A percentile compares a stretch with the other conserved stretches of the same genome.
Evolutionary conservation across 2,888 invertebrate genomes (phyloP).

Genomic region (Athalia cordata): DNA sequence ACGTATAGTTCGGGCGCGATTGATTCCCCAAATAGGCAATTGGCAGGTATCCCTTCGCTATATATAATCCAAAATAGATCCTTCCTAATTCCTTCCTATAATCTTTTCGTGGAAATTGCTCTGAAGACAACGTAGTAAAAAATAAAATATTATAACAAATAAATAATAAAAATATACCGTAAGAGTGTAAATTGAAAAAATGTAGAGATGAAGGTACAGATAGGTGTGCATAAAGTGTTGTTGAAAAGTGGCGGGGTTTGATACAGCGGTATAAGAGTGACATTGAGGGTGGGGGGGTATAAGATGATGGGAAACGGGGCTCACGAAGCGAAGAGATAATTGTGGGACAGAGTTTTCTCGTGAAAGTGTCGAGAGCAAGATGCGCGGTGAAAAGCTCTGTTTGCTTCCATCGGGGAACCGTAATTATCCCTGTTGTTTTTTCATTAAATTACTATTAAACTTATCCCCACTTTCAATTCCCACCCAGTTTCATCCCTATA

Average conservation of each 20-base stretch:
- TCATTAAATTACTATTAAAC: constrained; percentile 64
- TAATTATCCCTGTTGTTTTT: constrained; percentile 67
- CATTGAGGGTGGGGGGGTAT: not conserved
- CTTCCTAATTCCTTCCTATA: no score
- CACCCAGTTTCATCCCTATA: not conserved
- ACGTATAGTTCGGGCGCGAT: constrained; percentile 19
- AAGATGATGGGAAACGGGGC: not conserved
- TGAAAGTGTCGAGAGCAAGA: constrained; percentile 11
- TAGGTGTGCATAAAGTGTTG: no score
- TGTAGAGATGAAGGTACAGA: no score
- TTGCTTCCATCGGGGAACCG: constrained; percentile 35
- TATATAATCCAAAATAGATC: not conserved
- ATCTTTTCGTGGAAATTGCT: no score
- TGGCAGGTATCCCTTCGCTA: not conserved
- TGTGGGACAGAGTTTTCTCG: not conserved
- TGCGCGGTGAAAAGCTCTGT: constrained; percentile 26
- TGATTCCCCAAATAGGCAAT: not conserved
- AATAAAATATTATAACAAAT: no score
- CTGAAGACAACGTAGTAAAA: no score
- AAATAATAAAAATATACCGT: no score
- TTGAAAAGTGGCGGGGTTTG: not conserved
- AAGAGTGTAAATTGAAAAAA: no score
- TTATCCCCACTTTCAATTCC: constrained; percentile 15
- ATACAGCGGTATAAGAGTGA: not conserved
- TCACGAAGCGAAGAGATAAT: not conserved